These are phyloP conservation scores for Yoshiicerus persimilis DNA, from an alignment of 1,140 invertebrate genomes.

Conservation along the genomic window DNA sequence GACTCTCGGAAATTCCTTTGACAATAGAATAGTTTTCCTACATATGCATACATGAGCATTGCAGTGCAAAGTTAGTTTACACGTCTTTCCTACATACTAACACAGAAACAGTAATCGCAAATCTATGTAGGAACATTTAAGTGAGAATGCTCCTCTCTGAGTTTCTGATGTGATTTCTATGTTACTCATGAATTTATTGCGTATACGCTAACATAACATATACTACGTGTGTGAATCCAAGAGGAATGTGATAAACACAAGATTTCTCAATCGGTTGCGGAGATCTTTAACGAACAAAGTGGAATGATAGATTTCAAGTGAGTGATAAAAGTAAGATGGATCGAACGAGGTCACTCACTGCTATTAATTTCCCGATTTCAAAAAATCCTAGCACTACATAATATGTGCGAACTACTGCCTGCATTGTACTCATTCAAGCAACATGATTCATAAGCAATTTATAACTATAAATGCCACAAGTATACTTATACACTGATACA, in stretches of 20 bases:
- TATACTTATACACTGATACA: neutral
- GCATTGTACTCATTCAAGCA: neutral
- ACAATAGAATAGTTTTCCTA: neutral
- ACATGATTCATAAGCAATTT: too few relatives aligned
- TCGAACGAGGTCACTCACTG: neutral
- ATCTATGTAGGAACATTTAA: neutral
- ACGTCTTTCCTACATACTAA: neutral
- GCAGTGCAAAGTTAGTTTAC: too few relatives aligned
- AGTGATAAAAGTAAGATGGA: neutral
- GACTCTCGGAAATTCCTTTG: neutral
- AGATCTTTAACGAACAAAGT: neutral
- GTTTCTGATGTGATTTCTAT: too few relatives aligned
- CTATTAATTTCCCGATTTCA: neutral
- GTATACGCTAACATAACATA: neutral
- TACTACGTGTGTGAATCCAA: neutral
- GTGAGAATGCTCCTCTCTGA: neutral
- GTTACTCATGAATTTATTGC: neutral
- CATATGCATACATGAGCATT: neutral
- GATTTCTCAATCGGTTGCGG: constrained; percentile 3
- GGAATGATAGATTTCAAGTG: constrained; percentile 1
- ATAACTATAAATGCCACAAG: neutral
- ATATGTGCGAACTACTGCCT: neutral
- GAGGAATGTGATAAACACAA: neutral
- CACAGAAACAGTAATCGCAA: neutral
- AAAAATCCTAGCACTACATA: neutral